These are phyloP conservation scores for Antheraea yamamai DNA, from an alignment of 2,888 invertebrate genomes.

Conservation along the genomic window DNA sequence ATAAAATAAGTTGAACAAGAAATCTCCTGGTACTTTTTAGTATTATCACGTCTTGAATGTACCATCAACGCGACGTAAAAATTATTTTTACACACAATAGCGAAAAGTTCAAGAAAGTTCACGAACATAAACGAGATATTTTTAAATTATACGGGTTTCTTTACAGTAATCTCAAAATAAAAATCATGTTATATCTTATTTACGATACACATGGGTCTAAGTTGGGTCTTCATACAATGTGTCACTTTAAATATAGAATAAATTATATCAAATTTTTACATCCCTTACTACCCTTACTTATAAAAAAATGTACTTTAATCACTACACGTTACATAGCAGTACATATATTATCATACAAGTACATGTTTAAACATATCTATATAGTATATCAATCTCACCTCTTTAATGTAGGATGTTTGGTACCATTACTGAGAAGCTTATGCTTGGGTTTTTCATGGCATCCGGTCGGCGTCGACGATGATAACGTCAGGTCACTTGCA, in stretches of 20 bases:
- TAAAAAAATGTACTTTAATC: too few species aligned
- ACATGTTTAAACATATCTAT: neutral
- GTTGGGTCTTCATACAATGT: too few species aligned
- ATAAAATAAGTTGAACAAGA: neutral
- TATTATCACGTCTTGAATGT: too few species aligned
- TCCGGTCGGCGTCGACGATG: conserved; percentile 84
- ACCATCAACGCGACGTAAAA: neutral
- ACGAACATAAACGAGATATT: conserved; percentile 10
- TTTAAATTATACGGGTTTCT: neutral
- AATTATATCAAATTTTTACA: too few species aligned
- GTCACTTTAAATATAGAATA: too few species aligned
- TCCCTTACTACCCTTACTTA: too few species aligned
- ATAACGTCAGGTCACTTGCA: conserved; percentile 84
- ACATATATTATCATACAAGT: too few species aligned
- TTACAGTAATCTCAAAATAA: neutral
- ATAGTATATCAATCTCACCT: conserved; percentile 74
- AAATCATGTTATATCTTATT: neutral
- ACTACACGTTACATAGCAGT: too few species aligned
- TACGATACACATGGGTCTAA: too few species aligned
- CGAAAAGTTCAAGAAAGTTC: conserved; percentile 13
- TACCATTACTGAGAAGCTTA: conserved; percentile 86
- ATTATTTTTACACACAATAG: neutral
- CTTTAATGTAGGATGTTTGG: conserved; percentile 87
- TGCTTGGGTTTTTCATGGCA: conserved; percentile 85
- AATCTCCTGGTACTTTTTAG: too few species aligned